These are phyloP conservation scores for Caenorhabditis zanzibari DNA, from an alignment of 2,888 invertebrate species.

Conservation along the genomic window DNA sequence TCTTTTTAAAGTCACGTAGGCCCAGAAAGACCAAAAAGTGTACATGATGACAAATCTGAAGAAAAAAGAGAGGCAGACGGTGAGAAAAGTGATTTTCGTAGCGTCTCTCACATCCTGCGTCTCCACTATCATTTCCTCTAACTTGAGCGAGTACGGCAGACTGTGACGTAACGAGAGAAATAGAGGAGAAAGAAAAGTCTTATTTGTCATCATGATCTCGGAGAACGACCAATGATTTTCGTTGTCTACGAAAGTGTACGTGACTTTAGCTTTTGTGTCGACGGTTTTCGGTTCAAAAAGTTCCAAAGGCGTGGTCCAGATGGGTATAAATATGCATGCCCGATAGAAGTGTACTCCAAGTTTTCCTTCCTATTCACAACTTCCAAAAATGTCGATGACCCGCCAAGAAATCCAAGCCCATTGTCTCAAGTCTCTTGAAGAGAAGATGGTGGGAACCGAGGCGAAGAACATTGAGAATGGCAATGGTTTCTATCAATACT, in stretches of 20 bases:
- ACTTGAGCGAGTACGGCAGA: slow-evolving; percentile 19
- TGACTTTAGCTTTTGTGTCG: too few species aligned
- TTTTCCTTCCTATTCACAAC: not conserved
- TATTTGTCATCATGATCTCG: slow-evolving; percentile 1
- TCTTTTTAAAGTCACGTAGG: too few species aligned
- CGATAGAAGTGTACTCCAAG: not conserved
- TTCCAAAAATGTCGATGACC: slow-evolving; percentile 55
- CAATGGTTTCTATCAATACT: slow-evolving; percentile 80
- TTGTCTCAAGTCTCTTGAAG: slow-evolving; percentile 72
- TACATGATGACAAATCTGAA: too few species aligned
- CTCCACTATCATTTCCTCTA: slow-evolving; percentile 1
- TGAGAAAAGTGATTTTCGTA: too few species aligned
- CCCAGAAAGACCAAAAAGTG: too few species aligned
- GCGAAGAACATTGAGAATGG: slow-evolving; percentile 70
- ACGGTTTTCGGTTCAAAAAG: too few species aligned
- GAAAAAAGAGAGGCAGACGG: too few species aligned
- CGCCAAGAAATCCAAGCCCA: slow-evolving; percentile 65
- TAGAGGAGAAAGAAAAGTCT: slow-evolving; percentile 1
- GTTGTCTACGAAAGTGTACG: too few species aligned
- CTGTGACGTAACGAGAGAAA: slow-evolving; percentile 37
- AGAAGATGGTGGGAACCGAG: slow-evolving; percentile 70
- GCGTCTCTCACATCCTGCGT: slow-evolving; percentile 28
- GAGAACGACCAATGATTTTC: not conserved
- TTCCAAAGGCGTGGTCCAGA: too few species aligned
- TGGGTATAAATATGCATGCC: too few species aligned